Conservation (phyloP, 2,113 vertebrate genomes). For the Macheiramphus alcinus region DNA sequence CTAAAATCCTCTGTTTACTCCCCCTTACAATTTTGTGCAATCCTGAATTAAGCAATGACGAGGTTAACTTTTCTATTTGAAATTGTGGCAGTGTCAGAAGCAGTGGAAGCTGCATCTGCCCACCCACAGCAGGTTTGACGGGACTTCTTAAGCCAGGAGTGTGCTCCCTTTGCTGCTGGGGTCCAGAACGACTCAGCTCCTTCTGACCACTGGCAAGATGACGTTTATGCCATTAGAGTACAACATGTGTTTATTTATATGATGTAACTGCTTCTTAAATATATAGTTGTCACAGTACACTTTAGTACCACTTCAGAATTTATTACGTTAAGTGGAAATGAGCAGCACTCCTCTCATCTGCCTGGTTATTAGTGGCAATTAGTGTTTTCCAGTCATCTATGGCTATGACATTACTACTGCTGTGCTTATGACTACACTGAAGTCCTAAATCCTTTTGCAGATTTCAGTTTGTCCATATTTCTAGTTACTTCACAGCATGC, state of each 20-base stretch:
- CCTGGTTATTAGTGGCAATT: not conserved
- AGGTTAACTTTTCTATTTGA: not conserved
- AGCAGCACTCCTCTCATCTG: not conserved
- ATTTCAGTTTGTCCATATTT: constrained; percentile 43
- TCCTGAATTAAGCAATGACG: not conserved
- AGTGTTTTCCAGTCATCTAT: not conserved
- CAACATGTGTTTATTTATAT: not conserved
- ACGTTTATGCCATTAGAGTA: not conserved
- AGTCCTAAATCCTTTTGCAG: constrained; percentile 30
- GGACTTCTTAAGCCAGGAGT: not conserved
- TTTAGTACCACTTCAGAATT: not conserved
- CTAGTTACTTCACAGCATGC: constrained; percentile 44
- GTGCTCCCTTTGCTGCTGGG: not conserved
- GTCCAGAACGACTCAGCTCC: not conserved
- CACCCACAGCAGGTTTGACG: not conserved
- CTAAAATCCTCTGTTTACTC: not conserved
- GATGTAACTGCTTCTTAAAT: not conserved
- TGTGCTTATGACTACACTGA: not conserved
- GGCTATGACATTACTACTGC: not conserved
- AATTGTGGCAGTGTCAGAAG: not conserved
- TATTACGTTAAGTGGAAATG: not conserved
- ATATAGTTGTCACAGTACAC: not conserved
- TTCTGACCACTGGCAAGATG: not conserved
- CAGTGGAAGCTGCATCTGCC: not conserved
- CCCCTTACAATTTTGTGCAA: not conserved